phyloP scores from a whole-genome alignment of 2,113 vertebrate genomes.

The Orthonyx spaldingii region DNA sequence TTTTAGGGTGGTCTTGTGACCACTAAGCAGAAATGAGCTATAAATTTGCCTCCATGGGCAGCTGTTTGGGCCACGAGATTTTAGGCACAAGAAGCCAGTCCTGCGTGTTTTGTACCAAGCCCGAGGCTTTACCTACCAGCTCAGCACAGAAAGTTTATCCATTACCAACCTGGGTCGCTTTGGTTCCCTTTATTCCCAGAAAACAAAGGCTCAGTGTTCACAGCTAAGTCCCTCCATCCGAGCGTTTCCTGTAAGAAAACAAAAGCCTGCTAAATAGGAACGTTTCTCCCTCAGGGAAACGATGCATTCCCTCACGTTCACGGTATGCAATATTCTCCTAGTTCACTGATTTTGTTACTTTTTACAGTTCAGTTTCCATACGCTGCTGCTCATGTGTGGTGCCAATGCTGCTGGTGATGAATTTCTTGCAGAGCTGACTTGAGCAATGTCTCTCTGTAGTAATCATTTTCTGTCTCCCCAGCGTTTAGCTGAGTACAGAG shows the following conservation, averaged over 20 bases:
- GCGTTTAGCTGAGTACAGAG: conserved; percentile 33
- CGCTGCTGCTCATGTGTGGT: conserved; percentile 38
- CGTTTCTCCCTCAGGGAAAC: conserved; percentile 34
- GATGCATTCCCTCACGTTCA: neutral
- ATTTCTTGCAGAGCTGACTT: conserved; percentile 62
- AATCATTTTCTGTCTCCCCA: conserved; percentile 50
- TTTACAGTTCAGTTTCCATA: conserved; percentile 55
- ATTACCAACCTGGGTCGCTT: neutral
- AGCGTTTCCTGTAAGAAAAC: neutral
- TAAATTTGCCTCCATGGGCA: neutral
- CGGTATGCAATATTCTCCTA: conserved; percentile 16
- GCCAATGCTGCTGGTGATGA: conserved; percentile 55
- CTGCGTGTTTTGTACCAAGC: neutral
- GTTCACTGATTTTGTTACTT: conserved; percentile 46
- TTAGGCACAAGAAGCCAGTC: neutral
- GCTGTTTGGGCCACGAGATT: neutral
- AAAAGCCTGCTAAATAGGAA: neutral
- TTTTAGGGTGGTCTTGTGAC: neutral
- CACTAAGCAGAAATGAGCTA: neutral
- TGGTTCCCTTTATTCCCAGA: neutral
- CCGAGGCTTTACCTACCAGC: neutral
- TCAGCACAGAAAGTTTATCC: neutral
- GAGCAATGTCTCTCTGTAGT: conserved; percentile 43
- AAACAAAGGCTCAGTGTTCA: conserved; percentile 14
- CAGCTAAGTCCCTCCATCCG: neutral